These are phyloP conservation scores for Tachyglossus aculeatus DNA, from an alignment of 2,797 vertebrate genomes.

Conservation along the genomic window DNA sequence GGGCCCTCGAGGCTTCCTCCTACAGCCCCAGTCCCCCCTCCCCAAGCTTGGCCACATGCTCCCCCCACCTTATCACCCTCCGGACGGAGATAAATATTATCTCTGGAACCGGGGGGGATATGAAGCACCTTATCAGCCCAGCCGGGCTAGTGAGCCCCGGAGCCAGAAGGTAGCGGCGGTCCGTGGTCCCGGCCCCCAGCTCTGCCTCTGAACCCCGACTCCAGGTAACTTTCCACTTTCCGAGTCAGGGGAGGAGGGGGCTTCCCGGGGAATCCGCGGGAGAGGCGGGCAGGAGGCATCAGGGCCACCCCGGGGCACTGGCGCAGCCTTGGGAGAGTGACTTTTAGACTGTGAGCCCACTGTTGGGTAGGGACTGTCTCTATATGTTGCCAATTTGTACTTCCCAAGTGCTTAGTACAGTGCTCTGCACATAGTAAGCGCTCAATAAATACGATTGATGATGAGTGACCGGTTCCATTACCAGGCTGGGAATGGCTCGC, in stretches of 20 bases:
- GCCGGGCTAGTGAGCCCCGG: slow-evolving; percentile 51
- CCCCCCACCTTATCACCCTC: slow-evolving; percentile 53
- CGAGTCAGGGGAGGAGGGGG: background rate
- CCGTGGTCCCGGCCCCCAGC: slow-evolving; percentile 35
- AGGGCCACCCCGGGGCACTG: no score
- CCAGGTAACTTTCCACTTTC: background rate
- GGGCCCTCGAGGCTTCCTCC: background rate
- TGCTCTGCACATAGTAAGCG: no score
- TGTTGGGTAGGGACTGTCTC: no score
- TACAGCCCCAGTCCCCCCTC: slow-evolving; percentile 29
- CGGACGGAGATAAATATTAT: slow-evolving; percentile 64
- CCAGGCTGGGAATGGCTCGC: no score
- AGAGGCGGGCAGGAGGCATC: no score
- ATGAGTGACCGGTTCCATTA: no score
- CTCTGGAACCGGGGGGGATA: slow-evolving; percentile 56
- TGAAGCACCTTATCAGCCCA: slow-evolving; percentile 63
- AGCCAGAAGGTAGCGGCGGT: slow-evolving; percentile 15
- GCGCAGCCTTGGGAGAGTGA: no score
- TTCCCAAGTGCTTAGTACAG: no score
- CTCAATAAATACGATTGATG: no score
- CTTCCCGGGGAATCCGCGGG: no score
- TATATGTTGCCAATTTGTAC: no score
- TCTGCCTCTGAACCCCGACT: slow-evolving; percentile 38
- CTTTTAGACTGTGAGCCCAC: no score
- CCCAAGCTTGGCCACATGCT: slow-evolving; percentile 14